phyloP scores from a whole-genome alignment of 2,113 vertebrate genomes.

The Dicentrarchus labrax region DNA sequence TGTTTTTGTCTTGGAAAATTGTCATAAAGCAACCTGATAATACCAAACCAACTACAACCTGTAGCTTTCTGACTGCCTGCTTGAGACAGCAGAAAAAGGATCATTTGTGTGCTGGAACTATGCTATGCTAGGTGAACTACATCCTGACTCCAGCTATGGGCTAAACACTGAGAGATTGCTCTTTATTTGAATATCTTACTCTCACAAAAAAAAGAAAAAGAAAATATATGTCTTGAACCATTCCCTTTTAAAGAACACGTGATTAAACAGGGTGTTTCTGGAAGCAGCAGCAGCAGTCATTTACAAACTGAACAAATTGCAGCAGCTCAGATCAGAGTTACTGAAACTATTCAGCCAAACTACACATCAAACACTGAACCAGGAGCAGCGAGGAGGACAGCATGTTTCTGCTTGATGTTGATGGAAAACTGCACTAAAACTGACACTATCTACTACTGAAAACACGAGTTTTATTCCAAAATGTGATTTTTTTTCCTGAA shows the following conservation, averaged over 20 bases:
- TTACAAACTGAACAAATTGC: conserved; percentile 22
- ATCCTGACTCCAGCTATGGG: not conserved
- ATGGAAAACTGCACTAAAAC: conserved; percentile 13
- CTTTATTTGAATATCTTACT: not conserved
- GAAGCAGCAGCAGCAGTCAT: not conserved
- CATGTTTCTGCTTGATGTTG: conserved; percentile 48
- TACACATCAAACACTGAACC: conserved; percentile 17
- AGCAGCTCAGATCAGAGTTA: not conserved
- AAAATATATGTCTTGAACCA: not conserved
- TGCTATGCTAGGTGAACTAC: not conserved
- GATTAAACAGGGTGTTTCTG: not conserved
- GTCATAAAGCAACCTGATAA: too few relatives aligned
- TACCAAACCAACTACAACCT: too few relatives aligned
- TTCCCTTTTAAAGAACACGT: not conserved
- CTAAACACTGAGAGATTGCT: not conserved
- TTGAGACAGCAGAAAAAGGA: not conserved
- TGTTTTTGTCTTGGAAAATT: too few relatives aligned
- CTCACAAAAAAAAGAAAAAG: too few relatives aligned
- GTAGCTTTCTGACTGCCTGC: too few relatives aligned
- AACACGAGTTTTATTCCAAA: conserved; percentile 44
- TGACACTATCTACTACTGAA: not conserved
- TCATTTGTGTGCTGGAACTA: not conserved
- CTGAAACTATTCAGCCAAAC: conserved; percentile 24
- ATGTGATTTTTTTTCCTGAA: not conserved
- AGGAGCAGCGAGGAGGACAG: conserved; percentile 25